phyloP scores from a whole-genome alignment of 2,888 invertebrate genomes.

The Theodoxus fluviatilis region DNA sequence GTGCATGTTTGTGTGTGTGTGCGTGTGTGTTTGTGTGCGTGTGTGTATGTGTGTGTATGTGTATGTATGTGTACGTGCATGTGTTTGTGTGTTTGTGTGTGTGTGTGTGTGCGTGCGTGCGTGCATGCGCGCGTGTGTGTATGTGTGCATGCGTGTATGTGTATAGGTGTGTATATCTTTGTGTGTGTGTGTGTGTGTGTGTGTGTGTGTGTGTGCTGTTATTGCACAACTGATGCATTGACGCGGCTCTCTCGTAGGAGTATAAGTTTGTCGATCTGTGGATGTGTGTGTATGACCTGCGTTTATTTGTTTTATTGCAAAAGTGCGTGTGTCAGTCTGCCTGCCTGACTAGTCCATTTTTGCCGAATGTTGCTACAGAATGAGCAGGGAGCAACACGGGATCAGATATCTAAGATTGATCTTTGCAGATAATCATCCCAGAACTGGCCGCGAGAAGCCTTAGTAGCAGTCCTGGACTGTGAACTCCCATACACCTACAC shows the following conservation, averaged over 20 bases:
- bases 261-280: too few species aligned
- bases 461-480: too few species aligned
- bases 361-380: too few species aligned
- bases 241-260: too few species aligned
- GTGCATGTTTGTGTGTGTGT: background rate
- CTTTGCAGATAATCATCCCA: too few species aligned
- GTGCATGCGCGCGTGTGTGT: background rate
- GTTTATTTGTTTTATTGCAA: background rate
- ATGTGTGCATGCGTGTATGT: background rate
- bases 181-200: background rate
- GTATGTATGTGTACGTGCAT: background rate
- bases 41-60: slow-evolving; percentile 1
- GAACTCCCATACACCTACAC: too few species aligned
- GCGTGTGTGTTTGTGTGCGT: background rate
- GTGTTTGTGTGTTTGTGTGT: background rate
- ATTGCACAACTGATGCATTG: background rate
- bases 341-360: too few species aligned
- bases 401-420: too few species aligned
- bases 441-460: too few species aligned
- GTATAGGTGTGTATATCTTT: background rate
- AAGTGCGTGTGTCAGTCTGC: too few species aligned
- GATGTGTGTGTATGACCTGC: background rate
- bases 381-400: too few species aligned
- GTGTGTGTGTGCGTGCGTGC: background rate
- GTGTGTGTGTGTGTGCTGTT: background rate